These are phyloP conservation scores for Trachelus stipa DNA, from an alignment of 2,888 invertebrate species.

Conservation along the genomic window DNA sequence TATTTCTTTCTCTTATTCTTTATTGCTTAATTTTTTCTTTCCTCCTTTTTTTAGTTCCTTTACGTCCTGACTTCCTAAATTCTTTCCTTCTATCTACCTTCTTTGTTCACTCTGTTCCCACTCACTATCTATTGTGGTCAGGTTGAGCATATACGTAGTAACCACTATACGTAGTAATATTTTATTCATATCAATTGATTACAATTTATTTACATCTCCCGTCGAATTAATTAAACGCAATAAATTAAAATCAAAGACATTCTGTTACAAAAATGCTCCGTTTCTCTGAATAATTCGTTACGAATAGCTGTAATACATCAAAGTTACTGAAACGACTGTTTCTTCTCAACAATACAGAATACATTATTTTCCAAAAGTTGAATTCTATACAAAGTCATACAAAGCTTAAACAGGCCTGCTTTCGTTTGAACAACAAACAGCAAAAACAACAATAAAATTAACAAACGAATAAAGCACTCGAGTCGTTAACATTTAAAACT, in stretches of 20 bases:
- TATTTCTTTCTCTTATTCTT: too few relatives aligned
- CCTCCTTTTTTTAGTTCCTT: too few relatives aligned
- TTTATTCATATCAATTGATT: background rate
- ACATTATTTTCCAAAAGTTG: background rate
- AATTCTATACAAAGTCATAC: background rate
- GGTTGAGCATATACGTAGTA: background rate
- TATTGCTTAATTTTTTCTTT: too few relatives aligned
- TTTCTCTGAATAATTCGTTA: background rate
- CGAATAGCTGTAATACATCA: background rate
- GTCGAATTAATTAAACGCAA: background rate
- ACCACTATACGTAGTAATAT: background rate
- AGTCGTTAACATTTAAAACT: background rate
- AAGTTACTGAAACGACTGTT: background rate
- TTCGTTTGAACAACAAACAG: background rate
- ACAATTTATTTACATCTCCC: background rate
- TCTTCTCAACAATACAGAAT: background rate
- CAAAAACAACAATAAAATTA: background rate
- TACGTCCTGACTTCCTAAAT: too few relatives aligned
- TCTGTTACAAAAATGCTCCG: background rate
- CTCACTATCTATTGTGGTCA: too few relatives aligned
- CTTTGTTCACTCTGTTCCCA: too few relatives aligned
- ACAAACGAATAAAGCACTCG: background rate
- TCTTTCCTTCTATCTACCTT: too few relatives aligned
- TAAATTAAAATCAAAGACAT: background rate
- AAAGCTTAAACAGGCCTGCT: too few relatives aligned